These are phyloP conservation scores for Rhegmatorhina hoffmannsi DNA, from an alignment of 2,113 vertebrate genomes.

Conservation along the genomic window DNA sequence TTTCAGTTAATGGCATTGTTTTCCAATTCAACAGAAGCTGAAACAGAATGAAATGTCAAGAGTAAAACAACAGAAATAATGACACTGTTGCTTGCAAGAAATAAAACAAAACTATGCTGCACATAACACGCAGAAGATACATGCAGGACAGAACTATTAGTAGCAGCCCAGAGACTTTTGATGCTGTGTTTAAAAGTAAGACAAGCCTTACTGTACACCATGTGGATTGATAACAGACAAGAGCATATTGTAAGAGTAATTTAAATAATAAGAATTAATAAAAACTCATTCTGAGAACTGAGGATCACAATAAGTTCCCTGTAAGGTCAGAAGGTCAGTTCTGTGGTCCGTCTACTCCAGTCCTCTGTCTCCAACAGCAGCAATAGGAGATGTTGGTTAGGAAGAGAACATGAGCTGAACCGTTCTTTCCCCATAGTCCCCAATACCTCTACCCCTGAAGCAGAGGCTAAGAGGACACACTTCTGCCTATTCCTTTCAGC, in stretches of 20 bases:
- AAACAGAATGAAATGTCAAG: not conserved
- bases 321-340: not conserved
- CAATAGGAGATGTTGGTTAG: not conserved
- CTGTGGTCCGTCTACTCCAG: not conserved
- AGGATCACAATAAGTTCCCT: not conserved
- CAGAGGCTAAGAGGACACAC: not conserved
- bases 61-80: not conserved
- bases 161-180: not conserved
- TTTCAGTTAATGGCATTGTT: not conserved
- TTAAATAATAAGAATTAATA: not conserved
- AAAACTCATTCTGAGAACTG: not conserved
- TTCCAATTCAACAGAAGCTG: not conserved
- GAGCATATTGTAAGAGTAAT: not conserved
- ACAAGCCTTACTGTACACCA: not conserved
- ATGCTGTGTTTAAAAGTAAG: not conserved
- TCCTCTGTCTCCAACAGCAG: not conserved
- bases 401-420: not conserved
- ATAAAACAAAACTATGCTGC: not conserved
- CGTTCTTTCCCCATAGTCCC: fast-evolving
- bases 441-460: not conserved
- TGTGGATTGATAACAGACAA: not conserved
- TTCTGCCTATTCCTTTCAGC: not conserved
- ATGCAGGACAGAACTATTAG: not conserved
- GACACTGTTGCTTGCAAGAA: not conserved
- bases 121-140: not conserved